Conservation (phyloP, 53 echinoderm and acorn worm genomes). For the Astropecten irregularis region DNA sequence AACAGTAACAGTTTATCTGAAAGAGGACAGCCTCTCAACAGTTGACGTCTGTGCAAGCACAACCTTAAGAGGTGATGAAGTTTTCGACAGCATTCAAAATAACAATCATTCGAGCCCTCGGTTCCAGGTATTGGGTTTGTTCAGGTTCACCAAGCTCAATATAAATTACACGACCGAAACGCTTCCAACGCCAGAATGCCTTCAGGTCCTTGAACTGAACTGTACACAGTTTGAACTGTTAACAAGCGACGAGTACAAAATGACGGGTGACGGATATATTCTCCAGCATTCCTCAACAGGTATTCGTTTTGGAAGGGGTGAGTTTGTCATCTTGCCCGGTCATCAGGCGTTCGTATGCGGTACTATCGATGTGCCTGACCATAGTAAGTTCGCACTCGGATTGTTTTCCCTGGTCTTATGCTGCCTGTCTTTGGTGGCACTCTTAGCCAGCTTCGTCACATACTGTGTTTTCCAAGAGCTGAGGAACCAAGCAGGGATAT, state of each 20-base stretch:
- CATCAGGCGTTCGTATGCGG: not conserved
- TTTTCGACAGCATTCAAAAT: not conserved
- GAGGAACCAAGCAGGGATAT: slow-evolving; percentile 63
- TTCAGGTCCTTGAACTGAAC: not conserved
- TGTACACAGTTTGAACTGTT: not conserved
- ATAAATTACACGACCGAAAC: too few relatives aligned
- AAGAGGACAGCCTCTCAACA: too few relatives aligned
- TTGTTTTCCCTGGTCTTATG: not conserved
- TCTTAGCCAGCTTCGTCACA: slow-evolving; percentile 58
- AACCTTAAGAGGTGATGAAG: too few relatives aligned
- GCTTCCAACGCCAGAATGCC: not conserved
- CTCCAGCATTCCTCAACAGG: not conserved
- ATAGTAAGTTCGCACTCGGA: not conserved
- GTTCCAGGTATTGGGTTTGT: not conserved
- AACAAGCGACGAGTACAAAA: not conserved
- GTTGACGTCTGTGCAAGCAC: too few relatives aligned
- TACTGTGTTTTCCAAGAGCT: slow-evolving; percentile 57
- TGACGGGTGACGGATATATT: too few relatives aligned
- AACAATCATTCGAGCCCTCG: not conserved
- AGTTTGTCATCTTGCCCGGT: not conserved
- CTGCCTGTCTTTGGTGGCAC: slow-evolving; percentile 42
- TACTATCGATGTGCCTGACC: not conserved
- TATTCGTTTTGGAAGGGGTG: not conserved
- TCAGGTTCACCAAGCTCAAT: not conserved
- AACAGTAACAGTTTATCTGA: not conserved